These are phyloP conservation scores for Melinopterus prodromus DNA, from an alignment of 2,888 invertebrate species.

Conservation along the genomic window DNA sequence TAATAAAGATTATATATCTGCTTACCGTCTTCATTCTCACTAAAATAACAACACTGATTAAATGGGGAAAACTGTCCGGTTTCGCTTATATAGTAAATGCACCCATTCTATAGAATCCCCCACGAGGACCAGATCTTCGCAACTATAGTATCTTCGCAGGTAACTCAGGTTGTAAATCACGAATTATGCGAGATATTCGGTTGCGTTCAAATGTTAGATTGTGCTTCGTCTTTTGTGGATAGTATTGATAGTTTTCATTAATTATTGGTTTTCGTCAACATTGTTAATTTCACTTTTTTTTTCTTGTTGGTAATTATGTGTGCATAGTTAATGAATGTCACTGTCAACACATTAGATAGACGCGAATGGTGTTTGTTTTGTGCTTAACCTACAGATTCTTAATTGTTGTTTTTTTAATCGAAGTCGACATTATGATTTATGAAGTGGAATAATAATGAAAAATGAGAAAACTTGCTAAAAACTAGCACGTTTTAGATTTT, in stretches of 20 bases:
- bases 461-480: neutral
- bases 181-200: neutral
- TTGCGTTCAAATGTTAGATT: neutral
- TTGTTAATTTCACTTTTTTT: neutral
- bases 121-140: neutral
- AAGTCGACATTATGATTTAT: neutral
- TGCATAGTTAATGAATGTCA: neutral
- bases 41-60: conserved; percentile 28
- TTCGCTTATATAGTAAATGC: neutral
- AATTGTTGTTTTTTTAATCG: neutral
- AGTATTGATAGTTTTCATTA: neutral
- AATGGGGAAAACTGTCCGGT: neutral
- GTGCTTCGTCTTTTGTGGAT: neutral
- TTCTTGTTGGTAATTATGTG: neutral
- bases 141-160: neutral
- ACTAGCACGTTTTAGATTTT: too few relatives aligned
- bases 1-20: neutral
- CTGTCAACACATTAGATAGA: neutral
- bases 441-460: too few relatives aligned
- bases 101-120: neutral
- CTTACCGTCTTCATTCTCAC: conserved; percentile 33
- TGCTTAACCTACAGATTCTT: neutral
- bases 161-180: neutral
- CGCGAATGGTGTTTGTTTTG: neutral
- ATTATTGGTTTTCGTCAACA: neutral